Percentiles rank a stretch among this genome's conserved stretches.
Evolutionary conservation across 1,140 invertebrate genomes (phyloP).

Genomic region (Trichonephila clavata): DNA sequence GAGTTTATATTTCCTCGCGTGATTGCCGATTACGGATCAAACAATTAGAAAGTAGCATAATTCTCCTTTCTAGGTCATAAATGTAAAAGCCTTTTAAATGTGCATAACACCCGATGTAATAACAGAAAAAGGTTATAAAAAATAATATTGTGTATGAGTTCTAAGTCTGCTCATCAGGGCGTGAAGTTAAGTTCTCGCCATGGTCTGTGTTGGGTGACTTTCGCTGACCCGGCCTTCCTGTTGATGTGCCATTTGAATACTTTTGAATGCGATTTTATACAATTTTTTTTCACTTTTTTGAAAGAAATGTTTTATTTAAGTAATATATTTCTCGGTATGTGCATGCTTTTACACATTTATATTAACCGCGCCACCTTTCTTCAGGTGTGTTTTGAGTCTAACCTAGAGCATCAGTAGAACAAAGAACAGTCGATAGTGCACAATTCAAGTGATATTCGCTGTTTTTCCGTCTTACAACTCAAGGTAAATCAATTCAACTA

Average conservation of each 20-base stretch:
- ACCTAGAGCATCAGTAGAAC: no score
- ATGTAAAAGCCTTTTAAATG: neutral
- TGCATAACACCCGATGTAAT: neutral
- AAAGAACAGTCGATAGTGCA: no score
- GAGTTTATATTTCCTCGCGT: neutral
- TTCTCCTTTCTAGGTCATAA: constrained; percentile 14
- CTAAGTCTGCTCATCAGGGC: neutral
- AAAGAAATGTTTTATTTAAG: no score
- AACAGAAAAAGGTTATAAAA: constrained; percentile 29
- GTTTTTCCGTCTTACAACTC: no score
- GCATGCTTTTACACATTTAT: no score
- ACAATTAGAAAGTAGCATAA: constrained; percentile 30
- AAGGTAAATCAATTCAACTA: no score
- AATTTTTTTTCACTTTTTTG: no score
- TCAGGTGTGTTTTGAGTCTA: no score
- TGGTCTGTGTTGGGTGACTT: neutral
- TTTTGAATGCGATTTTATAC: no score
- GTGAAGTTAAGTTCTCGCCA: neutral
- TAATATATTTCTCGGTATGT: no score
- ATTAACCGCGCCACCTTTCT: no score
- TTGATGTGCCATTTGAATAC: neutral
- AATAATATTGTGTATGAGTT: neutral
- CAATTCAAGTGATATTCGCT: no score
- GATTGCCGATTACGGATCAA: neutral
- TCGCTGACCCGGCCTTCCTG: neutral